Percentiles rank a stretch among this genome's conserved stretches.
Conservation (phyloP, 1,140 invertebrate species). For the Sitodiplosis mosellana region DNA sequence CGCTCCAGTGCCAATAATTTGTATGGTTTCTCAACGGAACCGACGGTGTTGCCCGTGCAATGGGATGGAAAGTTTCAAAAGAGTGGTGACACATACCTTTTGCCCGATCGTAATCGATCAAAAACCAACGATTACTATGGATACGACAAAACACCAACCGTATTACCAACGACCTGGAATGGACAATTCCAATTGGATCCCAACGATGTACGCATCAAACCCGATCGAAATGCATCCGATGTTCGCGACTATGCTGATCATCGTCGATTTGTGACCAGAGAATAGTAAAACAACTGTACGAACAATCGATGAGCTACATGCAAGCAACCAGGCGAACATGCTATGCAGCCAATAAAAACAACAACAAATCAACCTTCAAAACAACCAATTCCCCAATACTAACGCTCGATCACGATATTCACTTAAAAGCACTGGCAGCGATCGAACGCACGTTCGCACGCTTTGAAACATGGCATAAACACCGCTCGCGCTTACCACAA, state of each 20-base stretch:
- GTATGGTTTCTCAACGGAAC: slow-evolving; percentile 14
- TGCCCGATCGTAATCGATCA: slow-evolving; percentile 18
- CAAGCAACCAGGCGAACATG: too few relatives aligned
- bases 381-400: too few relatives aligned
- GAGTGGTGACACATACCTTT: slow-evolving; percentile 7
- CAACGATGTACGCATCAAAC: slow-evolving; percentile 21
- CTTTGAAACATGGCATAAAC: too few relatives aligned
- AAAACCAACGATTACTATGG: slow-evolving; percentile 19
- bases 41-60: slow-evolving; percentile 15
- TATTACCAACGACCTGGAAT: slow-evolving; percentile 18
- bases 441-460: too few relatives aligned
- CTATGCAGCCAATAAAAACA: too few relatives aligned
- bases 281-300: too few relatives aligned
- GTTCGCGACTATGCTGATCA: slow-evolving; percentile 20
- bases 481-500: too few relatives aligned
- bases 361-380: too few relatives aligned
- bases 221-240: slow-evolving; percentile 21
- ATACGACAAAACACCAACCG: slow-evolving; percentile 14
- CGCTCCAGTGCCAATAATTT: slow-evolving; percentile 19
- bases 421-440: too few relatives aligned
- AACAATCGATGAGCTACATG: too few relatives aligned
- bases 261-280: slow-evolving; percentile 9
- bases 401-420: too few relatives aligned
- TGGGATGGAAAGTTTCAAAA: slow-evolving; percentile 21
- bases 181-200: slow-evolving; percentile 21